Evolutionary conservation across 2,888 invertebrate genomes (phyloP).

Genomic region (Drosophila lacicola): DNA sequence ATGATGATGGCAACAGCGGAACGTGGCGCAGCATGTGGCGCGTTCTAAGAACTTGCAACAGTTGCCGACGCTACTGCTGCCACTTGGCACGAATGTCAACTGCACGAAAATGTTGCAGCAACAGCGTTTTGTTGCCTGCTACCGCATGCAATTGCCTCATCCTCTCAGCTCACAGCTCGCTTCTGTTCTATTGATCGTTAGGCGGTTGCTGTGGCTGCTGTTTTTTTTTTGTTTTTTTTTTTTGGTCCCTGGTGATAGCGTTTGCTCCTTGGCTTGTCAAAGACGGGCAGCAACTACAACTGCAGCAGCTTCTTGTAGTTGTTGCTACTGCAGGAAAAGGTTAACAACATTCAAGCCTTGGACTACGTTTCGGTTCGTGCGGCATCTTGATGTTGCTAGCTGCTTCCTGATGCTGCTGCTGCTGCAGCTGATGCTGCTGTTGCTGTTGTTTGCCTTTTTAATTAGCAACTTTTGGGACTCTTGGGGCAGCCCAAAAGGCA

Average conservation of each 20-base stretch:
- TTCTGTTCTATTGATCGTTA: slow-evolving; percentile 80
- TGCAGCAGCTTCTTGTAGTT: slow-evolving; percentile 39
- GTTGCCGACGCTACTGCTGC: slow-evolving; percentile 70
- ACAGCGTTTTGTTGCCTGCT: slow-evolving; percentile 34
- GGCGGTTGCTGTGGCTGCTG: slow-evolving; percentile 47
- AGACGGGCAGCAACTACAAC: slow-evolving; percentile 63
- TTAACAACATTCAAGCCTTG: slow-evolving; percentile 74
- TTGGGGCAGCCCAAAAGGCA: slow-evolving; percentile 72
- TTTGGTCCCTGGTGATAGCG: slow-evolving; percentile 77
- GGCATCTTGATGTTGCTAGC: slow-evolving; percentile 79
- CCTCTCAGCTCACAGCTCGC: slow-evolving; percentile 53
- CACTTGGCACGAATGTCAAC: slow-evolving; percentile 79
- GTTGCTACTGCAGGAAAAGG: slow-evolving; percentile 67
- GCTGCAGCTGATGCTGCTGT: slow-evolving; percentile 32
- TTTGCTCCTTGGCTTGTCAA: slow-evolving; percentile 79
- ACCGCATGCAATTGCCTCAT: slow-evolving; percentile 60
- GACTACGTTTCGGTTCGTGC: slow-evolving; percentile 69
- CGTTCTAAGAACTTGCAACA: slow-evolving; percentile 79
- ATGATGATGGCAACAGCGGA: slow-evolving; percentile 57
- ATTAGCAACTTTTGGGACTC: slow-evolving; percentile 81
- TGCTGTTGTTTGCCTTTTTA: slow-evolving; percentile 76
- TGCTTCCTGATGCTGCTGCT: slow-evolving; percentile 66
- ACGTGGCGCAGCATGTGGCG: slow-evolving; percentile 79
- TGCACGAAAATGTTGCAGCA: slow-evolving; percentile 77
- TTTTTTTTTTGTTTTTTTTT: slow-evolving; percentile 33